phyloP scores from a whole-genome alignment of 2,888 invertebrate genomes.

The Brachylomia viminalis region DNA sequence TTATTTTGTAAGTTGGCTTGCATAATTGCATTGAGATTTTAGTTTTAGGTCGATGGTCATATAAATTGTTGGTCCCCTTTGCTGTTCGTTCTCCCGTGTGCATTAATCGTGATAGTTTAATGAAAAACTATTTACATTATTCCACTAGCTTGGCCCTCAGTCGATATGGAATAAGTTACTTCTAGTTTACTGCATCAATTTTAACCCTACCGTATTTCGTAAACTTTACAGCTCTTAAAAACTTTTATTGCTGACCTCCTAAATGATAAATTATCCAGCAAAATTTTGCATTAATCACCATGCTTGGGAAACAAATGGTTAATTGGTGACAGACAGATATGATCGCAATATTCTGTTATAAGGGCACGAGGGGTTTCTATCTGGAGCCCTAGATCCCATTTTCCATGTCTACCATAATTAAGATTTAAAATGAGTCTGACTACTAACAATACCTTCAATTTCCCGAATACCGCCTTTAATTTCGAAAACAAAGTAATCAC shows the following conservation, averaged over 20 bases:
- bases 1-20: constrained; percentile 18
- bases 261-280: background rate
- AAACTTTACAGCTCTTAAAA: no score
- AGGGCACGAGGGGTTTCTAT: background rate
- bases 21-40: constrained; percentile 11
- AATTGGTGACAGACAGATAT: background rate
- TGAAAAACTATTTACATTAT: no score
- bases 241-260: no score
- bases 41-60: constrained; percentile 4
- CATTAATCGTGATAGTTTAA: background rate
- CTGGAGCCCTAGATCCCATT: background rate
- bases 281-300: background rate
- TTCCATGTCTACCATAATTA: background rate
- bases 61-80: background rate
- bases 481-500: constrained; percentile 10
- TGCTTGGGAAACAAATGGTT: background rate
- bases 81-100: background rate
- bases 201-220: no score
- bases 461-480: background rate
- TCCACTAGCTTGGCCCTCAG: no score
- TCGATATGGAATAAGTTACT: no score
- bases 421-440: background rate
- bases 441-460: background rate
- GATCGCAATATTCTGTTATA: background rate
- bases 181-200: no score